Base-by-base conservation (phyloP, 2,888 invertebrate species). In the Patella pellucida region DNA sequence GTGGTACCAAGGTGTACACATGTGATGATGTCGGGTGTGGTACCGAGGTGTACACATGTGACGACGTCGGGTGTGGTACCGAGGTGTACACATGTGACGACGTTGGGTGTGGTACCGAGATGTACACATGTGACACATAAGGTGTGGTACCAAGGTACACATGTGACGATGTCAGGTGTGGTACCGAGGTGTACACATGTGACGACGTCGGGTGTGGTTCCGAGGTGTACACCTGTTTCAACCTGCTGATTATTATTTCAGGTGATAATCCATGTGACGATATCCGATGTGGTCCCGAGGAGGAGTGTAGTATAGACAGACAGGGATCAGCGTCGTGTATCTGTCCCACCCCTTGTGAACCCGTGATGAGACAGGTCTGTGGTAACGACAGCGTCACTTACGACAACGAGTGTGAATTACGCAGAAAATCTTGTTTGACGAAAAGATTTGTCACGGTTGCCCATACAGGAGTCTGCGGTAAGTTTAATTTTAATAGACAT, bases 401-500 rank as follows among this genome's bases (percentile, higher is more conserved):
- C 82, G 94, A 95, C 71, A 96, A 95, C 88, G 95, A 96, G 87
- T 97, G 97, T 88, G 94, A 94, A 78, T 92, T 90, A 75, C 79
- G 83, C 74, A 94, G 95, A 85, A 94, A 95, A 87, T 95, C 96
- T 3, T 97, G 97, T 84, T 88, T 92, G 69, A 94, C 94, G 85
- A 93, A 94, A 73, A 93, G 94, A 31, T 94, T 94, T 89, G 95
- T 96, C 84, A 93, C 93, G 81, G 94, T 96, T 75, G 93, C 95
- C 52, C 96, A 96, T 91, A 93, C 94, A 83, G 96, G 96, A 83
- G 94, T 95, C 78, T 97, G 96, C 93, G 95, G 96, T 95, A 92
- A 95, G 95, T 94, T 19, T 62, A 11, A 71, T n/a, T 11, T 14
- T 9, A 12, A 27, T 19, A 19, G 27, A 54, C 16, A 16, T 54